These are phyloP conservation scores for Osmoderma eremita DNA, from an alignment of 2,888 invertebrate species.

Conservation along the genomic window DNA sequence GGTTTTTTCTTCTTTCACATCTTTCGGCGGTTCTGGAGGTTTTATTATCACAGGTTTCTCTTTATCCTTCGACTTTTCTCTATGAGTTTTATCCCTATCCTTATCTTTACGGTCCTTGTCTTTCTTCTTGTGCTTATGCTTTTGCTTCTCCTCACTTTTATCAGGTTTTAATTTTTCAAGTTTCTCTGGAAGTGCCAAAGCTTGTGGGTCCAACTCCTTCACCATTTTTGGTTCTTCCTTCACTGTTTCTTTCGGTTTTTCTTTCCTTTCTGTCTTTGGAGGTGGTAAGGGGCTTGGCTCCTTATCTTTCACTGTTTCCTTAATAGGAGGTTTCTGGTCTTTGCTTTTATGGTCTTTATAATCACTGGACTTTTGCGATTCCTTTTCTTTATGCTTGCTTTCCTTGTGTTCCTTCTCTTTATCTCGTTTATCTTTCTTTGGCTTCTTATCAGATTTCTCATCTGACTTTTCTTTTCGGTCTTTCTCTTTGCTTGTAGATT, in stretches of 20 bases:
- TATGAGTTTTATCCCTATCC: constrained; percentile 64
- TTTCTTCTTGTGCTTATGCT: constrained; percentile 68
- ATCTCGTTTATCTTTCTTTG: constrained; percentile 71
- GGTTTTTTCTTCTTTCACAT: constrained; percentile 54
- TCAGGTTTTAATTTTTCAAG: constrained; percentile 54
- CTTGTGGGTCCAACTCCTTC: constrained; percentile 53
- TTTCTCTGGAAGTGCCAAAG: constrained; percentile 55
- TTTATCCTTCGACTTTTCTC: constrained; percentile 65
- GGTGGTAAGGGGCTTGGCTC: constrained; percentile 65
- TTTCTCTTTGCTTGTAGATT: constrained; percentile 56
- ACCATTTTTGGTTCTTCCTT: constrained; percentile 53
- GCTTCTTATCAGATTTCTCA: constrained; percentile 52
- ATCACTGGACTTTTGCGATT: constrained; percentile 60
- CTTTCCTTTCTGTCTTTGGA: constrained; percentile 66
- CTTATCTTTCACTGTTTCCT: constrained; percentile 58
- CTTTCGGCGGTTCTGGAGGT: constrained; percentile 42
- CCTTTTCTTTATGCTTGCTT: constrained; percentile 58
- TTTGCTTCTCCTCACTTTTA: constrained; percentile 61
- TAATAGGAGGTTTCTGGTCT: constrained; percentile 48
- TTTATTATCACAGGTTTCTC: constrained; percentile 48
- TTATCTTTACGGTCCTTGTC: constrained; percentile 67
- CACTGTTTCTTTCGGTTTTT: constrained; percentile 64
- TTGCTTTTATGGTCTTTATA: constrained; percentile 66
- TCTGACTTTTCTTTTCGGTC: constrained; percentile 47
- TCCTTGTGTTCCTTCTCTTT: constrained; percentile 71